Percentiles rank a stretch among this genome's conserved stretches.
phyloP scores from a whole-genome alignment of 1,140 invertebrate genomes.

The Aphaenogaster rudis region DNA sequence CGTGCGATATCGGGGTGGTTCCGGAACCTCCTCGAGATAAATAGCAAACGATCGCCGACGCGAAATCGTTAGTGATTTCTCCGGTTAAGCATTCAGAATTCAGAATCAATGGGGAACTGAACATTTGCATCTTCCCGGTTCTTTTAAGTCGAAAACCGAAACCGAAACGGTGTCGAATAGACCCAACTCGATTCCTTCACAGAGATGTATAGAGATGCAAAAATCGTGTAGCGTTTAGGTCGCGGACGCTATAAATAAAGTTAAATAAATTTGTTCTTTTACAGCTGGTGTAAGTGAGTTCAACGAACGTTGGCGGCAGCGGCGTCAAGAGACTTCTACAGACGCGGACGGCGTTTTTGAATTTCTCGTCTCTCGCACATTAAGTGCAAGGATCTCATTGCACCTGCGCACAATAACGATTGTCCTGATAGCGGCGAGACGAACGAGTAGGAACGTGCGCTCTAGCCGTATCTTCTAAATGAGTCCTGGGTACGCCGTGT shows the following conservation, averaged over 20 bases:
- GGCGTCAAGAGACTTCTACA: slow-evolving; percentile 54
- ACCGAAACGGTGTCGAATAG: neutral
- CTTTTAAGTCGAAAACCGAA: neutral
- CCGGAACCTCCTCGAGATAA: neutral
- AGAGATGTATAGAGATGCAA: neutral
- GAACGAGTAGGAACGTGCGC: slow-evolving; percentile 37
- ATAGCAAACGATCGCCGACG: neutral
- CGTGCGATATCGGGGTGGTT: neutral
- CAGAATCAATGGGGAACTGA: too few species aligned
- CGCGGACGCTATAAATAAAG: slow-evolving; percentile 12
- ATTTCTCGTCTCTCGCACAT: slow-evolving; percentile 52
- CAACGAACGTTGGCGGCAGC: slow-evolving; percentile 53
- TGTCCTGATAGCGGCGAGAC: slow-evolving; percentile 55
- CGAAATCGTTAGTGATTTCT: neutral
- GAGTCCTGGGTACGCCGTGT: slow-evolving; percentile 38
- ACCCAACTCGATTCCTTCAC: neutral
- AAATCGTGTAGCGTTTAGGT: neutral
- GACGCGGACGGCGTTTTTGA: slow-evolving; percentile 47
- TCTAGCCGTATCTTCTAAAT: slow-evolving; percentile 56
- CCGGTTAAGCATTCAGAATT: too few species aligned
- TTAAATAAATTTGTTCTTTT: slow-evolving; percentile 42
- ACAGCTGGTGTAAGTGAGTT: slow-evolving; percentile 59
- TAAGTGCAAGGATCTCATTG: slow-evolving; percentile 46
- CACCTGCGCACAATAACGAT: slow-evolving; percentile 60
- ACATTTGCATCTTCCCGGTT: neutral